These are phyloP conservation scores for Melieria crassipennis DNA, from an alignment of 2,888 invertebrate species.

Conservation along the genomic window DNA sequence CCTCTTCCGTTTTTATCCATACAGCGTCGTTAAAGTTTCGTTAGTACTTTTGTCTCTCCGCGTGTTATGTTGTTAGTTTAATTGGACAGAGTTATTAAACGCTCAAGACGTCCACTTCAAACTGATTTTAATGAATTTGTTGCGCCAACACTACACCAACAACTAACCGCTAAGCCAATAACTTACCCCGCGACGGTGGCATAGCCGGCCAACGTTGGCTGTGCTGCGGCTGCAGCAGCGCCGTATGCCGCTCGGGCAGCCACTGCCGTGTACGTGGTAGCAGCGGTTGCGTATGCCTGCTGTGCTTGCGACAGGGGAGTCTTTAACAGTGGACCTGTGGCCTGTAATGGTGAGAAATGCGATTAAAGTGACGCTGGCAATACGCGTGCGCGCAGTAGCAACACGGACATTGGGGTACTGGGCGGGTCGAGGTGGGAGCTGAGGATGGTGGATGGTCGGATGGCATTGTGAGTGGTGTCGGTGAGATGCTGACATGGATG, in stretches of 20 bases:
- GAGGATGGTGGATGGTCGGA: too few relatives aligned
- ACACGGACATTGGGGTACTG: too few relatives aligned
- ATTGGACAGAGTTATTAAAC: background rate
- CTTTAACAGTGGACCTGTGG: slow-evolving; percentile 82
- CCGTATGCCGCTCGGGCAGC: slow-evolving; percentile 86
- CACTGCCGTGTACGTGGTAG: slow-evolving; percentile 87
- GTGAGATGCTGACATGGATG: too few relatives aligned
- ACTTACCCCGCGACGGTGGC: slow-evolving; percentile 77
- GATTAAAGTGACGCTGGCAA: slow-evolving; percentile 36
- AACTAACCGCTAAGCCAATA: background rate
- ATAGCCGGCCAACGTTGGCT: slow-evolving; percentile 74
- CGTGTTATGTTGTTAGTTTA: background rate
- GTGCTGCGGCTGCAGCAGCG: slow-evolving; percentile 74
- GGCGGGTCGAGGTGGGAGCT: too few relatives aligned
- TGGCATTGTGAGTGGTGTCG: too few relatives aligned
- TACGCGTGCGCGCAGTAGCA: too few relatives aligned
- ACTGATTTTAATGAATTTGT: background rate
- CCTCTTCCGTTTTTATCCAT: too few relatives aligned
- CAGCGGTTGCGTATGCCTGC: slow-evolving; percentile 89
- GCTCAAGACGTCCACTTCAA: background rate
- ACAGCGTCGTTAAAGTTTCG: background rate
- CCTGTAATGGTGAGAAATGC: slow-evolving; percentile 62
- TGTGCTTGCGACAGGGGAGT: slow-evolving; percentile 82
- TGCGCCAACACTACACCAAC: background rate
- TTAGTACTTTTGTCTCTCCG: background rate